Percentiles rank a stretch among this genome's conserved stretches.
Evolutionary conservation across 2,797 vertebrate species (phyloP).

Genomic region (Danio choprae): DNA sequence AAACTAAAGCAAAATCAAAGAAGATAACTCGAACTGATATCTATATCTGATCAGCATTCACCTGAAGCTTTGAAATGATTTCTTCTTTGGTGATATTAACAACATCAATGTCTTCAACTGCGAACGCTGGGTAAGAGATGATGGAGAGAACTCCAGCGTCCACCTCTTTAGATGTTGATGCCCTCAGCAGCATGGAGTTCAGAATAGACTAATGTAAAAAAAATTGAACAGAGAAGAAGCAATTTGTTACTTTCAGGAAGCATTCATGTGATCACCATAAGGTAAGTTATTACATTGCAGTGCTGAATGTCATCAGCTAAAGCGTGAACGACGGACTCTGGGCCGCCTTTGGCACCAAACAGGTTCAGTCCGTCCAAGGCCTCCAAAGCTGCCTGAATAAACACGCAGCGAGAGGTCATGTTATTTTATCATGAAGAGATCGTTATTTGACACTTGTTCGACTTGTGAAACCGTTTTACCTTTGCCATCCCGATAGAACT

Average conservation of each 20-base stretch:
- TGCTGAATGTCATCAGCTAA: conserved; percentile 95
- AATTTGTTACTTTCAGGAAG: background rate
- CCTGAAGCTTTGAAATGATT: conserved; percentile 95
- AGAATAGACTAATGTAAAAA: conserved; percentile 87
- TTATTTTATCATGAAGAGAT: background rate
- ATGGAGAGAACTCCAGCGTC: conserved; percentile 94
- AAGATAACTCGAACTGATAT: background rate
- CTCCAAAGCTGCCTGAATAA: conserved; percentile 90
- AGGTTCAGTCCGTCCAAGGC: conserved; percentile 94
- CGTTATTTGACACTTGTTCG: conserved; percentile 11
- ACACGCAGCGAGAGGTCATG: background rate
- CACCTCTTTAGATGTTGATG: conserved; percentile 96
- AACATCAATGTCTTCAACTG: conserved; percentile 88
- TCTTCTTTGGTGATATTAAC: conserved; percentile 94
- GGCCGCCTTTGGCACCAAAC: conserved; percentile 95
- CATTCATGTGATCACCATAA: conserved; percentile 24
- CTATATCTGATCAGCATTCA: conserved; percentile 56
- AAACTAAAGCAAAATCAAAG: background rate
- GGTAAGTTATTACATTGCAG: conserved; percentile 84
- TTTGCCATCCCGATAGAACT: conserved; percentile 98
- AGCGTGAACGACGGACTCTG: conserved; percentile 92
- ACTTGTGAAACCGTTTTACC: conserved; percentile 73
- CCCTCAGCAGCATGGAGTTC: conserved; percentile 95
- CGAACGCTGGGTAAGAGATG: conserved; percentile 95
- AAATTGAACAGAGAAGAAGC: conserved; percentile 25